A percentile compares a stretch with the other conserved stretches of the same genome.
phyloP scores from a whole-genome alignment of 1,140 invertebrate genomes.

The Pseudomyrmex concolor region DNA sequence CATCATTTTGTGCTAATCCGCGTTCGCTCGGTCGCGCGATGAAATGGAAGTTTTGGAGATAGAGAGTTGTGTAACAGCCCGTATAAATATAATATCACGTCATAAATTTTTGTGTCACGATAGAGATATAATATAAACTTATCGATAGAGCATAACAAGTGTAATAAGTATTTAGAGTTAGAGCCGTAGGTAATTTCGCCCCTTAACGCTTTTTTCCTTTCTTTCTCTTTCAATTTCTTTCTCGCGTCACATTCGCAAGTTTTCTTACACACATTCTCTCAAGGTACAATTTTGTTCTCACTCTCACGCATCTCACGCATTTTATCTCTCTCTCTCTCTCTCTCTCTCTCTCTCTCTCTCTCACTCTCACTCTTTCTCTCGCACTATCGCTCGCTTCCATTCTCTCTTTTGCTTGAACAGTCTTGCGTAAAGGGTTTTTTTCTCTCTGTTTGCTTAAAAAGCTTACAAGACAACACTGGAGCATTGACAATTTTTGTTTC shows the following conservation, averaged over 20 bases:
- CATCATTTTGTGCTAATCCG: constrained; percentile 39
- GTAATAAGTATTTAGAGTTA: constrained; percentile 82
- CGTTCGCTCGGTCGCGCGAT: constrained; percentile 76
- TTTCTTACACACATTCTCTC: neutral
- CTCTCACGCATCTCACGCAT: constrained; percentile 31
- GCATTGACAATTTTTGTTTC: constrained; percentile 46
- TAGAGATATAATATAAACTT: constrained; percentile 83
- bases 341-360: constrained; percentile 38
- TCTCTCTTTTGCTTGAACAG: constrained; percentile 61
- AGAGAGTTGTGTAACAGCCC: constrained; percentile 80
- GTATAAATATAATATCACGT: constrained; percentile 83
- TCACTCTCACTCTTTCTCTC: constrained; percentile 30
- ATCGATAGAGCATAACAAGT: constrained; percentile 83
- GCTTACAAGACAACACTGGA: constrained; percentile 69
- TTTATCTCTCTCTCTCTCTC: constrained; percentile 31
- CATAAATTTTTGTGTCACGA: constrained; percentile 76
- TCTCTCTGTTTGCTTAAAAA: constrained; percentile 59
- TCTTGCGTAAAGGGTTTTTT: constrained; percentile 60
- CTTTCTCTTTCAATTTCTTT: constrained; percentile 53
- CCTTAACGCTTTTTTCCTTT: constrained; percentile 54
- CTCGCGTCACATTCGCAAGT: neutral
- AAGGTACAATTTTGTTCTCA: neutral
- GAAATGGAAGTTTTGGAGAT: constrained; percentile 77
- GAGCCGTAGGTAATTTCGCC: constrained; percentile 78
- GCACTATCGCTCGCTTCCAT: constrained; percentile 47